Evolutionary conservation across 2,797 vertebrate genomes (phyloP).

Genomic region (Emys orbicularis): DNA sequence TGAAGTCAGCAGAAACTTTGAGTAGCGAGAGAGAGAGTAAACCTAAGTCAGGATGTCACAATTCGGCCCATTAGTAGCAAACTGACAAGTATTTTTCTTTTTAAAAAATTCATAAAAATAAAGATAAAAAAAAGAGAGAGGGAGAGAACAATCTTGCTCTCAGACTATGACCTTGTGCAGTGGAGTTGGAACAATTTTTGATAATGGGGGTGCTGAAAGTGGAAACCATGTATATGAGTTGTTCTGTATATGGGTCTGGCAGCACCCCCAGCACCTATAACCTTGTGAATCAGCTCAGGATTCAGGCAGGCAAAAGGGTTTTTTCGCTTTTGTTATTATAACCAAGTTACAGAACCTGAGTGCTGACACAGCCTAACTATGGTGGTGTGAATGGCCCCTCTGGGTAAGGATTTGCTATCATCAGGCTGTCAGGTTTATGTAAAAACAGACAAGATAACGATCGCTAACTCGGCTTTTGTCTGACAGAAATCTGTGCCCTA

Average conservation of each 20-base stretch:
- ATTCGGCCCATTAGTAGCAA: not conserved
- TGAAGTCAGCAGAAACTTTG: not conserved
- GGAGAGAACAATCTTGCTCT: fast-evolving
- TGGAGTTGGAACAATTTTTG: too few relatives aligned
- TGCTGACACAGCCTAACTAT: fast-evolving
- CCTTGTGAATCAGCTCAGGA: not conserved
- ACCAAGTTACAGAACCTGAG: fast-evolving
- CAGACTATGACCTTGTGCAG: not conserved
- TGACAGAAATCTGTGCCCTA: slow-evolving; percentile 12
- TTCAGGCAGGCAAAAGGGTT: not conserved
- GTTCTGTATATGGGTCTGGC: too few relatives aligned
- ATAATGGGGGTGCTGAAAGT: too few relatives aligned
- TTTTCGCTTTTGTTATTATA: too few relatives aligned
- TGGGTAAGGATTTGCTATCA: not conserved
- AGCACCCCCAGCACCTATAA: too few relatives aligned
- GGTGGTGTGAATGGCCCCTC: fast-evolving
- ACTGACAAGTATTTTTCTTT: not conserved
- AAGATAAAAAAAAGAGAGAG: not conserved
- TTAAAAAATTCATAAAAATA: not conserved
- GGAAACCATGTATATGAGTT: too few relatives aligned
- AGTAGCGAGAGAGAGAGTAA: not conserved
- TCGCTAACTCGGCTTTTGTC: not conserved
- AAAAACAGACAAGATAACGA: not conserved
- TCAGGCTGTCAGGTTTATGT: not conserved
- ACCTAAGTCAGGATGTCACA: not conserved